Base-by-base conservation (phyloP, 2,888 invertebrate genomes). In the Himalopsyche japonica region DNA sequence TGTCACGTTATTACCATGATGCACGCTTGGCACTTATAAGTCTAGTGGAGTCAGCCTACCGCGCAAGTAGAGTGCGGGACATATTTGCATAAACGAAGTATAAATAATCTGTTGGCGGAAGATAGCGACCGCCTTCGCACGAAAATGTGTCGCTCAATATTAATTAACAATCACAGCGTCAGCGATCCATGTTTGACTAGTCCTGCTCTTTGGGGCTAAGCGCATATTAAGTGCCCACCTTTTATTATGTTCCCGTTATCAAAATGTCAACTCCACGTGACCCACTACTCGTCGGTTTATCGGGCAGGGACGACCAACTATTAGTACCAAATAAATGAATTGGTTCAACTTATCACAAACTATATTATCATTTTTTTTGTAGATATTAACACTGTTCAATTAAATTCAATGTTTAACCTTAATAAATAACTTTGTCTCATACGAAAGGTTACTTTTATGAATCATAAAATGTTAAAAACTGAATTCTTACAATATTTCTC, bases 71-170 rank as follows among this genome's bases (percentile, higher is more conserved):
- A 70, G 70, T 70, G 70, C 70, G 70, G 27, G 12, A 5, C 70
- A 37, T 77, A 77, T 77, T 77, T 77, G 43, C 77, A 77, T 77
- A 77, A 77, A 77, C 37, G 34, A 37, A 77, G 43, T 37, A 77
- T 77, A 77, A 77, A 77, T 77, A 77, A 77, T 77, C 77, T 77
- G 77, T n/a, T 77, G 43, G 18, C 37, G 77, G 37, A 34, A 77
- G 77, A 77, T 77, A 77, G 77, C 43, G 77, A 37, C 77, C 37
- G 24, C 77, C 37, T 15, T 37, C 77, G 37, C 12, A 70, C 12
- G 70, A 70, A 70, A 70, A 70, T 70, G 30, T 70, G 70, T 70
- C 70, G 70, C 27, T 70, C 70, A 70, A 70, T 70, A 70, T 70
- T 70, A 70, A 70, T 70, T 70, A 70, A 70, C 70, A 30, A 70